Percentiles rank a stretch among this genome's conserved stretches.
phyloP scores from a whole-genome alignment of 37 sponge, comb jelly and placozoan genomes.

The Oscarella lobularis region DNA sequence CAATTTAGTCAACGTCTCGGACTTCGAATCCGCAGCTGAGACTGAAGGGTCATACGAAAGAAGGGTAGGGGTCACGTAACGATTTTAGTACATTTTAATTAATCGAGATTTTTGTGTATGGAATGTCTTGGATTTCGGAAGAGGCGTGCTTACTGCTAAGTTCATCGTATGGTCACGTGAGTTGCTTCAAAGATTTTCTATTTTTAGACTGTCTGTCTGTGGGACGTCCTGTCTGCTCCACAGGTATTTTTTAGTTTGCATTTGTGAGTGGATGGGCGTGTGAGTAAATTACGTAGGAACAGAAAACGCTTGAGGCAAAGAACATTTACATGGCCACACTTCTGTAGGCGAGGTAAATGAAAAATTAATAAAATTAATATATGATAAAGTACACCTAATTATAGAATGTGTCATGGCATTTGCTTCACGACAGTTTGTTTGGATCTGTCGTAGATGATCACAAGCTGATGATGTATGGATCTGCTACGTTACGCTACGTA shows the following conservation, averaged over 20 bases:
- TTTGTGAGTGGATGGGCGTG: no score
- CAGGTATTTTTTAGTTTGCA: conserved; percentile 36
- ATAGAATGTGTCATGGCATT: conserved; percentile 95
- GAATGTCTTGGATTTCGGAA: conserved; percentile 78
- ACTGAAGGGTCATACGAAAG: conserved; percentile 92
- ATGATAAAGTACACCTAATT: no score
- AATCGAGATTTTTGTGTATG: conserved; percentile 48
- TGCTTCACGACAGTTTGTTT: conserved; percentile 82
- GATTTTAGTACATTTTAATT: background rate
- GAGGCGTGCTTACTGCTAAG: conserved; percentile 69
- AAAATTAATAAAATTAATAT: no score
- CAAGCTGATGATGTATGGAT: conserved; percentile 86
- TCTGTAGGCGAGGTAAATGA: conserved; percentile 88
- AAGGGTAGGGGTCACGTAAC: conserved; percentile 46
- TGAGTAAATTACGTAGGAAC: conserved; percentile 42
- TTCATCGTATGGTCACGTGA: conserved; percentile 85
- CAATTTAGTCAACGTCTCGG: background rate
- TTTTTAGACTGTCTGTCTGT: conserved; percentile 82
- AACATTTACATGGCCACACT: conserved; percentile 74
- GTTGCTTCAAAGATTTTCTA: background rate
- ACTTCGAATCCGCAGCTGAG: conserved; percentile 78
- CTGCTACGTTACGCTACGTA: no score
- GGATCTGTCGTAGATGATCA: conserved; percentile 98
- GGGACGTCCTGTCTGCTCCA: conserved; percentile 66
- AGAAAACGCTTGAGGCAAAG: conserved; percentile 69